A percentile compares a stretch with the other conserved stretches of the same genome.
Conservation (phyloP, 53 echinoderm and acorn worm genomes). For the Antedon mediterranea region DNA sequence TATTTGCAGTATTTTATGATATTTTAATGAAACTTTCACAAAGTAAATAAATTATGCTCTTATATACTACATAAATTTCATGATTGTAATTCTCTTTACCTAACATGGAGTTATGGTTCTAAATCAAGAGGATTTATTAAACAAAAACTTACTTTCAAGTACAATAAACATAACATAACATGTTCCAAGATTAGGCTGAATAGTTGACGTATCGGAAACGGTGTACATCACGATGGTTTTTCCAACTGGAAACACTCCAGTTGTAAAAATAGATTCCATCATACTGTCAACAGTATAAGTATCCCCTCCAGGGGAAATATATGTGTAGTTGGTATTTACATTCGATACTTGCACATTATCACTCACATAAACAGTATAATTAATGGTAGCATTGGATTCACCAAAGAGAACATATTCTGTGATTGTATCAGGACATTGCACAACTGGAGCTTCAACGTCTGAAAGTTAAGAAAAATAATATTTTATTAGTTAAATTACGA, state of each 20-base stretch:
- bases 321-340: not conserved
- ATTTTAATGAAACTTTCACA: no score
- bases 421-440: not conserved
- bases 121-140: no score
- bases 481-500: no score
- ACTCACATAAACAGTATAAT: not conserved
- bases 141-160: not conserved
- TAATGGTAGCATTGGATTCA: not conserved
- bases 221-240: not conserved
- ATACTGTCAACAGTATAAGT: no score
- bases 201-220: not conserved
- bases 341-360: not conserved
- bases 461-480: no score
- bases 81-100: no score
- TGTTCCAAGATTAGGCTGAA: not conserved
- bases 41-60: no score
- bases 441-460: not conserved
- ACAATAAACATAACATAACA: not conserved
- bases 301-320: not conserved
- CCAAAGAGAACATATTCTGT: not conserved
- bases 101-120: no score
- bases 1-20: no score
- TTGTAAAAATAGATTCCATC: not conserved
- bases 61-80: no score
- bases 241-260: not conserved